phyloP scores from a whole-genome alignment of 2,113 vertebrate genomes.

The Atlantisia rogersi region DNA sequence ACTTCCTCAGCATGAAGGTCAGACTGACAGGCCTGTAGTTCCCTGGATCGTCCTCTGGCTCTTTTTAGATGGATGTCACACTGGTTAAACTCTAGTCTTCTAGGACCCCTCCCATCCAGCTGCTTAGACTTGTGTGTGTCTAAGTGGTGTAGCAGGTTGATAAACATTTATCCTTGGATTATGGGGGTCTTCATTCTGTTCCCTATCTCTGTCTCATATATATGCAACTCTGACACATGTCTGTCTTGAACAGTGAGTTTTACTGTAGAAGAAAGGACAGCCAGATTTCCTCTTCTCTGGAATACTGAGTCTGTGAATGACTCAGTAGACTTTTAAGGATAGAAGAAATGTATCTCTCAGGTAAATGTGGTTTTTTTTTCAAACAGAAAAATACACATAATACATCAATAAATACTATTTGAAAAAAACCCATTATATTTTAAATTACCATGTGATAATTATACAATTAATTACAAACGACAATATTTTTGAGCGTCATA shows the following conservation, averaged over 20 bases:
- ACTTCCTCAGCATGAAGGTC: fast-evolving
- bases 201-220: not conserved
- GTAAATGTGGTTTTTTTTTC: not conserved
- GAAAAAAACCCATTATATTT: not conserved
- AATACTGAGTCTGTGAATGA: not conserved
- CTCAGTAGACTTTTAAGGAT: not conserved
- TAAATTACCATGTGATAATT: not conserved
- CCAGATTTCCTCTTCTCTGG: not conserved
- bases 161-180: not conserved
- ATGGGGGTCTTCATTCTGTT: not conserved
- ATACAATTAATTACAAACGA: not conserved
- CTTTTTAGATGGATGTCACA: not conserved
- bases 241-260: not conserved
- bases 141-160: not conserved
- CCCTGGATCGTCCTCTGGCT: fast-evolving
- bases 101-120: not conserved
- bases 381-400: not conserved
- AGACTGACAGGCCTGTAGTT: not conserved
- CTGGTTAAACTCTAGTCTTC: not conserved
- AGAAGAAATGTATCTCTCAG: not conserved
- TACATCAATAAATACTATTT: not conserved
- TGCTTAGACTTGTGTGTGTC: too few species aligned
- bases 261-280: not conserved
- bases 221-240: not conserved
- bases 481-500: not conserved